These are phyloP conservation scores for Lasiurus cinereus DNA, from an alignment of 2,113 vertebrate species.

Conservation along the genomic window DNA sequence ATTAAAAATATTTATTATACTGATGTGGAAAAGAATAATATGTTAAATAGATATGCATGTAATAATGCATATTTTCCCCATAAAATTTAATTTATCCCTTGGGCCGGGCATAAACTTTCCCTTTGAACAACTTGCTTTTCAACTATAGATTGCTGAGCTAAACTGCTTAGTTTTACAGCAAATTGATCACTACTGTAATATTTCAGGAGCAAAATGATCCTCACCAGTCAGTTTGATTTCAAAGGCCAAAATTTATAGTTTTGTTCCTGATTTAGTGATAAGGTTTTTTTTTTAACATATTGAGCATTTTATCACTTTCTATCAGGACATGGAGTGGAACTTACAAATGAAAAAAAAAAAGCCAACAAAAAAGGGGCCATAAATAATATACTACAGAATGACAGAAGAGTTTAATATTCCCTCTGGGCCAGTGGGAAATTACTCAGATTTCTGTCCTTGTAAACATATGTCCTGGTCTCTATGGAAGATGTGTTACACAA, in stretches of 20 bases:
- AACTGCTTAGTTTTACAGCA: conserved; percentile 89
- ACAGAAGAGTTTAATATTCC: conserved; percentile 88
- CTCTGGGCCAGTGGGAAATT: conserved; percentile 82
- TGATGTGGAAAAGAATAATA: conserved; percentile 88
- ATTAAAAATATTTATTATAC: conserved; percentile 90
- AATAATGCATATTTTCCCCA: conserved; percentile 89
- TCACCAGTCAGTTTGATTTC: conserved; percentile 89
- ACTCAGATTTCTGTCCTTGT: conserved; percentile 84
- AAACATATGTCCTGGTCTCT: conserved; percentile 75
- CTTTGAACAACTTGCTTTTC: conserved; percentile 87
- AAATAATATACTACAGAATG: conserved; percentile 85
- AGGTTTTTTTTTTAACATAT: conserved; percentile 90
- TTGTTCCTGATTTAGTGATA: conserved; percentile 89
- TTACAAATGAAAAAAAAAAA: conserved; percentile 88
- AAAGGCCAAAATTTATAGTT: conserved; percentile 89
- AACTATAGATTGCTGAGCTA: conserved; percentile 89
- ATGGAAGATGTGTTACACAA: conserved; percentile 37
- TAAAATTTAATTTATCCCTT: conserved; percentile 91
- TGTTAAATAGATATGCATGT: conserved; percentile 89
- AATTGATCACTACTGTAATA: conserved; percentile 91
- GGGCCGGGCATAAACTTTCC: conserved; percentile 88
- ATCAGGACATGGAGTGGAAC: conserved; percentile 86
- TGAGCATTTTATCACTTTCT: conserved; percentile 89
- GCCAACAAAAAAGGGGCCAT: conserved; percentile 82
- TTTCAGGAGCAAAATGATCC: conserved; percentile 90